phyloP scores from a whole-genome alignment of 2,113 vertebrate genomes.

The Tachycineta bicolor region DNA sequence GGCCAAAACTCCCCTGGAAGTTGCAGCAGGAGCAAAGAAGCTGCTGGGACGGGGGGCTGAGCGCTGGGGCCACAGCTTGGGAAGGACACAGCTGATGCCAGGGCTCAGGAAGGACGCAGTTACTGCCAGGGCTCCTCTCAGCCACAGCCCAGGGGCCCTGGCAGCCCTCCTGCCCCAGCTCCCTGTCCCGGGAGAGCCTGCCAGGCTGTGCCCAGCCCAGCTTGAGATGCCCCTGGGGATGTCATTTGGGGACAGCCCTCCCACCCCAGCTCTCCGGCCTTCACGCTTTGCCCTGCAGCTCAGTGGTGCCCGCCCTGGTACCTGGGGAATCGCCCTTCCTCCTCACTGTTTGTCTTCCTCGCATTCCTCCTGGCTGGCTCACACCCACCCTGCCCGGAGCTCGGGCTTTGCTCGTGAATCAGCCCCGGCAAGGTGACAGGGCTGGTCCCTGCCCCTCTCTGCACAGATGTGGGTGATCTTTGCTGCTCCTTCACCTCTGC shows the following conservation, averaged over 20 bases:
- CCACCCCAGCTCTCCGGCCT: not conserved
- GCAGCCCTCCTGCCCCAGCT: not conserved
- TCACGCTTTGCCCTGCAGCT: not conserved
- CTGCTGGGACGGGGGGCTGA: not conserved
- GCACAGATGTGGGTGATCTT: not conserved
- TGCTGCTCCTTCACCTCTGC: not conserved
- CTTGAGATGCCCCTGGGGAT: accelerated
- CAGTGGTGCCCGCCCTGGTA: not conserved
- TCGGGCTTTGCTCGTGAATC: not conserved
- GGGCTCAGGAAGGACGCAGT: not conserved
- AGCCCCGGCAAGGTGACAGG: not conserved
- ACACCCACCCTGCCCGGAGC: not conserved
- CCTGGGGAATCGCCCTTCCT: not conserved
- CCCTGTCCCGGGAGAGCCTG: not conserved
- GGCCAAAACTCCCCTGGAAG: not conserved
- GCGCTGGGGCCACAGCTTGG: accelerated
- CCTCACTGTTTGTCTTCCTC: not conserved
- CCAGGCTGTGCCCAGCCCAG: not conserved
- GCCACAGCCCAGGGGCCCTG: not conserved
- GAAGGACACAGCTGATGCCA: not conserved
- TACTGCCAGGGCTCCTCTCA: not conserved
- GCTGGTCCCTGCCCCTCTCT: not conserved
- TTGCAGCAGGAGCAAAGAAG: not conserved
- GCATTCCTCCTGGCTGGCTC: not conserved
- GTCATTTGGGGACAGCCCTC: not conserved